Conservation (phyloP, 2,113 vertebrate species). For the Papio anubis region DNA sequence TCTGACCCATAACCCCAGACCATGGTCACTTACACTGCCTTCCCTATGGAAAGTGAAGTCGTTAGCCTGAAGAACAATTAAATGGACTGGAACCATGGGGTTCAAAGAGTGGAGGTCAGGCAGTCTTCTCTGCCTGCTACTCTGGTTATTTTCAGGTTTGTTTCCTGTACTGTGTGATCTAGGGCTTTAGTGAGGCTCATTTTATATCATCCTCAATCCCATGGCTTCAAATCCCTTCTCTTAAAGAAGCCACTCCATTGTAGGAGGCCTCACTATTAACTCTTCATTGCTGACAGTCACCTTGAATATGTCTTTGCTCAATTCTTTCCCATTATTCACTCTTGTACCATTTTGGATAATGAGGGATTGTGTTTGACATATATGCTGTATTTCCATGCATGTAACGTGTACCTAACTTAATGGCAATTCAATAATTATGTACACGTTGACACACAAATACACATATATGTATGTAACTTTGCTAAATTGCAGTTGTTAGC, state of each 20-base stretch:
- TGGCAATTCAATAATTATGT: neutral
- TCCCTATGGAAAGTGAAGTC: neutral
- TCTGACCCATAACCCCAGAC: neutral
- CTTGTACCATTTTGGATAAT: neutral
- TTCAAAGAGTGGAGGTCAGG: neutral
- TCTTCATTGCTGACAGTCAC: neutral
- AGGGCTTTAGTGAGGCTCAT: conserved; percentile 47
- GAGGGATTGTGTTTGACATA: neutral
- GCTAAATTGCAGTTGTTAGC: neutral
- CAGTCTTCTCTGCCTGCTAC: neutral
- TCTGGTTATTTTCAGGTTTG: conserved; percentile 31
- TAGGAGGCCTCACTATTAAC: neutral
- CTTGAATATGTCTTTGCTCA: conserved; percentile 6
- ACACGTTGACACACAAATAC: neutral
- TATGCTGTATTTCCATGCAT: neutral
- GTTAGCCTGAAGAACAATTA: neutral
- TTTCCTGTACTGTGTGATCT: conserved; percentile 12
- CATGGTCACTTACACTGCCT: neutral
- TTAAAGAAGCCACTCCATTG: neutral
- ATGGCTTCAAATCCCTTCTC: conserved; percentile 34
- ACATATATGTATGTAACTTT: neutral
- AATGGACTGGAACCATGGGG: neutral
- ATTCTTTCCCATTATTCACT: neutral
- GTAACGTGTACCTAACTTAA: neutral
- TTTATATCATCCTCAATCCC: conserved; percentile 42